Percentiles rank a stretch among this genome's conserved stretches.
phyloP scores from a whole-genome alignment of 2,797 vertebrate genomes.

The Rallus crepitans region DNA sequence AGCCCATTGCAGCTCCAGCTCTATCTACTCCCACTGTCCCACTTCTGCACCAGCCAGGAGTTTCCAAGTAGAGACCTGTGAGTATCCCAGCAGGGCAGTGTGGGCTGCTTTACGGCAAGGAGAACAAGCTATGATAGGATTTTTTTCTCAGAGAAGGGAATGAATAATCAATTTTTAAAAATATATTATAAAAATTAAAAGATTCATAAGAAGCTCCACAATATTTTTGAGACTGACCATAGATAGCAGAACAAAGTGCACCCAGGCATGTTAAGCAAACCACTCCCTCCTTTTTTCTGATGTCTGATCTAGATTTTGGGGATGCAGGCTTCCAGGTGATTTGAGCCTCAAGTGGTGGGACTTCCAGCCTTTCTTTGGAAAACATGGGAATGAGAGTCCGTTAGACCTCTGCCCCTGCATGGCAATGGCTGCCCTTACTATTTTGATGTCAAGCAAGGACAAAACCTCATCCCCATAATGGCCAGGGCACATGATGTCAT shows the following conservation, averaged over 20 bases:
- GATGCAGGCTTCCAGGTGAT: background rate
- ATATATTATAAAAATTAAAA: background rate
- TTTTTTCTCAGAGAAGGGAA: background rate
- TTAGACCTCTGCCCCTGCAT: background rate
- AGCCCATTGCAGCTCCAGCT: background rate
- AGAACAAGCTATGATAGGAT: background rate
- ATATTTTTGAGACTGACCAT: background rate
- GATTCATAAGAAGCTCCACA: background rate
- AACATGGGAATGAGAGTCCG: background rate
- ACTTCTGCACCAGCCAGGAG: background rate
- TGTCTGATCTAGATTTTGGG: background rate
- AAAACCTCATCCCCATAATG: background rate
- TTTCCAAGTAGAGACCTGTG: background rate
- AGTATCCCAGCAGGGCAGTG: background rate
- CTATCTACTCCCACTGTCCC: background rate
- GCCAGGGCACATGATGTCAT: background rate
- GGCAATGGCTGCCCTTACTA: background rate
- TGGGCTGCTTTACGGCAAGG: background rate
- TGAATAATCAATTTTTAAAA: background rate
- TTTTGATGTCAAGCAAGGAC: background rate
- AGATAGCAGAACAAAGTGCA: background rate
- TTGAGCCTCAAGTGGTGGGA: background rate
- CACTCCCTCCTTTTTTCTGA: fast-evolving
- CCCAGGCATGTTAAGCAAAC: background rate
- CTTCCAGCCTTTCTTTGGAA: background rate